Evolutionary conservation across 92 coral and sea anemone genomes (phyloP).

Genomic region (Desmophyllum pertusum): DNA sequence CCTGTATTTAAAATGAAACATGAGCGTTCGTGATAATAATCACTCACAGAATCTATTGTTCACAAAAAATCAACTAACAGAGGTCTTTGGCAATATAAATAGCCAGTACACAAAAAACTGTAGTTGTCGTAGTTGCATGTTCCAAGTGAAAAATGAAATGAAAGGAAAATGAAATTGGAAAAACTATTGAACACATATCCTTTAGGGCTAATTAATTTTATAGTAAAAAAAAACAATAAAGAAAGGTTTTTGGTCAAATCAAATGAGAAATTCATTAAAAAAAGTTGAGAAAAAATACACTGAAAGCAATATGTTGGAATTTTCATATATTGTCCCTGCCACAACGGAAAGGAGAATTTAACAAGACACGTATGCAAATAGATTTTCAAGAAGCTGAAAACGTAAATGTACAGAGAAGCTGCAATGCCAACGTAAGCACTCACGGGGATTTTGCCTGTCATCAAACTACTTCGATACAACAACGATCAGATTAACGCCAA

Average conservation of each 20-base stretch:
- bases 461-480: constrained; percentile 26
- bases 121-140: no score
- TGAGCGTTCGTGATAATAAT: no score
- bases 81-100: no score
- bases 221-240: neutral
- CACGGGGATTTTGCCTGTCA: constrained; percentile 28
- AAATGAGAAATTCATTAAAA: neutral
- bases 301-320: neutral
- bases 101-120: no score
- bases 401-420: neutral
- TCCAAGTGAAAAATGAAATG: no score
- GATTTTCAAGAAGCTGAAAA: neutral
- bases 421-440: constrained; percentile 15
- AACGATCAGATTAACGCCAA: constrained; percentile 31
- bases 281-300: neutral
- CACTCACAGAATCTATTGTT: no score
- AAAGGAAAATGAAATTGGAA: no score
- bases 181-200: no score
- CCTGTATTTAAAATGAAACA: no score
- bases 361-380: neutral
- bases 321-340: neutral
- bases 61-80: no score
- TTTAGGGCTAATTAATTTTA: no score
- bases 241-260: no score
- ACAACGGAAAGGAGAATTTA: neutral